phyloP scores from a whole-genome alignment of 2,797 vertebrate genomes.

The Tokudaia muenninki region DNA sequence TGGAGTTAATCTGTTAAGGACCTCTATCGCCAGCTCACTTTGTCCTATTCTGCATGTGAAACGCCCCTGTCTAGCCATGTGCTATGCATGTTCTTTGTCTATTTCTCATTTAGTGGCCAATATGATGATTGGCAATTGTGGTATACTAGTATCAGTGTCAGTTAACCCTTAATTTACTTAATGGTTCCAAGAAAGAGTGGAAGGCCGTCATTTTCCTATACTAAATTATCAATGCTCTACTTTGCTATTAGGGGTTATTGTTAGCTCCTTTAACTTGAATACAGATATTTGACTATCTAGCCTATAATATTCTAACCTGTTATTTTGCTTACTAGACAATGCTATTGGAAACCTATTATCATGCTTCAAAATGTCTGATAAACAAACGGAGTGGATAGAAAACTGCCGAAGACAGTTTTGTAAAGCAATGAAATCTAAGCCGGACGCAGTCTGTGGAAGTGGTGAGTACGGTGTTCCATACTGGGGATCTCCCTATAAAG shows the following conservation, averaged over 20 bases:
- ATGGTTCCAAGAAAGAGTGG: neutral
- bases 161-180: neutral
- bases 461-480: conserved; percentile 87
- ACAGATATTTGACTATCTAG: neutral
- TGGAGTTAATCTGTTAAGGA: neutral
- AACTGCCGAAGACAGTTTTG: conserved; percentile 90
- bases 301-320: neutral
- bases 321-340: conserved; percentile 87
- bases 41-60: neutral
- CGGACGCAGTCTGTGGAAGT: conserved; percentile 87
- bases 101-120: neutral
- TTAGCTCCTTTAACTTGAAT: neutral
- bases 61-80: neutral
- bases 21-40: no score
- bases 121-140: neutral
- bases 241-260: neutral
- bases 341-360: conserved; percentile 91
- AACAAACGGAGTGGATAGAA: conserved; percentile 90
- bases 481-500: neutral
- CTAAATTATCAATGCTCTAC: neutral
- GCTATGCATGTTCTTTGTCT: neutral
- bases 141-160: neutral
- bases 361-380: conserved; percentile 86
- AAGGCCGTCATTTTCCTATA: neutral
- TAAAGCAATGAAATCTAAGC: conserved; percentile 90